Percentiles rank a stretch among this genome's conserved stretches.
These are phyloP conservation scores for Popillia japonica DNA, from an alignment of 1,140 invertebrate genomes.

Conservation along the genomic window DNA sequence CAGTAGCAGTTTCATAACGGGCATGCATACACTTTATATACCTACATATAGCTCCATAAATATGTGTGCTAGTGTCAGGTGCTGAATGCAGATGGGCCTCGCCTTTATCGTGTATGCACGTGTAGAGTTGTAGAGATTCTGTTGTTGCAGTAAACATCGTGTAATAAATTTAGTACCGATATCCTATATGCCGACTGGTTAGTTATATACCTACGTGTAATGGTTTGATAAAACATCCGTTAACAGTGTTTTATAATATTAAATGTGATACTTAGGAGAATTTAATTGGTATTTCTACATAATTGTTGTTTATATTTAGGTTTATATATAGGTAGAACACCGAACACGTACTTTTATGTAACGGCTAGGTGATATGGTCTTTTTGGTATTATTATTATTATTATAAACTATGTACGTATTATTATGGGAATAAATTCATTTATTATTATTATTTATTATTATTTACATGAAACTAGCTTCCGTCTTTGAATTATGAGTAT, in stretches of 20 bases:
- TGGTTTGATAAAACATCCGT: neutral
- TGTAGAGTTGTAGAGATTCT: neutral
- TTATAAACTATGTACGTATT: too few species aligned
- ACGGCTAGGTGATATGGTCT: too few species aligned
- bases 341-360: too few species aligned
- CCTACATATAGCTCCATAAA: neutral
- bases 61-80: constrained; percentile 3
- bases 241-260: neutral
- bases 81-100: constrained; percentile 5
- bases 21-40: neutral
- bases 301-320: too few species aligned
- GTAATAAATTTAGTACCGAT: neutral
- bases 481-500: too few species aligned
- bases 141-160: neutral
- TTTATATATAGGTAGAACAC: too few species aligned
- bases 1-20: neutral
- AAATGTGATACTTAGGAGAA: neutral
- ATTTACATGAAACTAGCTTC: too few species aligned
- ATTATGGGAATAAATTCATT: too few species aligned
- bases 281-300: too few species aligned
- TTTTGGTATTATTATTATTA: too few species aligned
- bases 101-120: neutral
- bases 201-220: neutral
- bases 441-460: too few species aligned
- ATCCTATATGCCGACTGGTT: neutral